These are phyloP conservation scores for Pardosa pseudoannulata DNA, from an alignment of 2,888 invertebrate species.

Conservation along the genomic window DNA sequence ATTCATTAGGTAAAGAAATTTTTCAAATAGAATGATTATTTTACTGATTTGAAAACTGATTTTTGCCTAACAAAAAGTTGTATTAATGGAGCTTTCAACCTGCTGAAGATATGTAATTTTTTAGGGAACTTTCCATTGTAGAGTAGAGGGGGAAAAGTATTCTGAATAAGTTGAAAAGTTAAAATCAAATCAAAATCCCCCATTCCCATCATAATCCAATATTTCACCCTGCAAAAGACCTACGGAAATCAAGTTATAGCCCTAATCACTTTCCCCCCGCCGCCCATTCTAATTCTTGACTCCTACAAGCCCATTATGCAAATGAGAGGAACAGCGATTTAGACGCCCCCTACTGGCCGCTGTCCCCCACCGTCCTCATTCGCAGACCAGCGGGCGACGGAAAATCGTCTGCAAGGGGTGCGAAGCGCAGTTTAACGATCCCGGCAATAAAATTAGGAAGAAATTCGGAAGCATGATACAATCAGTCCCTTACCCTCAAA, in stretches of 20 bases:
- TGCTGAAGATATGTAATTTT: too few relatives aligned
- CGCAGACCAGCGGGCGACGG: conserved; percentile 24
- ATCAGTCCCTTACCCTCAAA: not conserved
- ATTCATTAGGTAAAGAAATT: too few relatives aligned
- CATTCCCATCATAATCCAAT: conserved; percentile 15
- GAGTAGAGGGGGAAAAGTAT: too few relatives aligned
- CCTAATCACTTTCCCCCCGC: not conserved
- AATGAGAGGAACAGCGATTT: conserved; percentile 48
- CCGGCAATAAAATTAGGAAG: not conserved
- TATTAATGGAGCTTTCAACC: too few relatives aligned
- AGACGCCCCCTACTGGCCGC: conserved; percentile 52
- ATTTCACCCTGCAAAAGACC: not conserved
- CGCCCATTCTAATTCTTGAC: conserved; percentile 15
- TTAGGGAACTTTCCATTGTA: too few relatives aligned
- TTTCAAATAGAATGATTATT: too few relatives aligned
- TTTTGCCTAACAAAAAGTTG: too few relatives aligned
- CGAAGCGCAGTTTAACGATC: conserved; percentile 13
- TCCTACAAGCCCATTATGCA: conserved; percentile 59
- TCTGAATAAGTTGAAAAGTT: not conserved
- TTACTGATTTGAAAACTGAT: too few relatives aligned
- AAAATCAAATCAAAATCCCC: conserved; percentile 11
- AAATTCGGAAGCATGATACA: not conserved
- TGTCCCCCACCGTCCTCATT: conserved; percentile 22
- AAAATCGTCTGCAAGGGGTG: conserved; percentile 43
- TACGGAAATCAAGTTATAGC: conserved; percentile 5